Evolutionary conservation across 2,113 vertebrate genomes (phyloP).

Genomic region (Brachirus orientalis): DNA sequence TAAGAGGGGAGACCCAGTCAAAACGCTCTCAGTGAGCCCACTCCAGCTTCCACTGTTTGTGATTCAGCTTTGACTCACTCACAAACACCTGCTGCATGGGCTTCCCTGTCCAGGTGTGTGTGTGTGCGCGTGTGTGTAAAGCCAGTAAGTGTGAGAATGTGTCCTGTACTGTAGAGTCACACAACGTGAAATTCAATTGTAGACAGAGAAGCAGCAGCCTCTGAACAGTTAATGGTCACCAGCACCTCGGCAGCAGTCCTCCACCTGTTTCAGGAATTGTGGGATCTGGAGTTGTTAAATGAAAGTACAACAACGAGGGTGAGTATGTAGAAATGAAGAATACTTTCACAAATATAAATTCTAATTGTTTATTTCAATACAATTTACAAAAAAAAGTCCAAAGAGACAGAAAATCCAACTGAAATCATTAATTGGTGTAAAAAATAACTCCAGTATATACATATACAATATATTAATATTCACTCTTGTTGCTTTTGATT

Average conservation of each 20-base stretch:
- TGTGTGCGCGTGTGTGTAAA: too few species aligned
- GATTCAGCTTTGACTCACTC: constrained; percentile 64
- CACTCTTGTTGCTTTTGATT: too few species aligned
- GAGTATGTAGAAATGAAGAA: constrained; percentile 24
- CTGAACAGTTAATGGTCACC: too few species aligned
- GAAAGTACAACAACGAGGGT: constrained; percentile 38
- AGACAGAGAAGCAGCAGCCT: constrained; percentile 9
- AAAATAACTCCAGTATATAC: too few species aligned
- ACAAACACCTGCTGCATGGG: constrained; percentile 60
- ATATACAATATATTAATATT: too few species aligned
- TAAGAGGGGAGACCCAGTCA: constrained; percentile 68
- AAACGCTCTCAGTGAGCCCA: constrained; percentile 59
- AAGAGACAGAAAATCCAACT: too few species aligned
- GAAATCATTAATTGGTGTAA: too few species aligned
- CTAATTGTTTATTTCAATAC: too few species aligned
- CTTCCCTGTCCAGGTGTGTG: constrained; percentile 79
- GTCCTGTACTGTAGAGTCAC: constrained; percentile 1
- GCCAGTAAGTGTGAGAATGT: constrained; percentile 23
- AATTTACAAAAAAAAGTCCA: too few species aligned
- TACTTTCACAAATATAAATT: too few species aligned
- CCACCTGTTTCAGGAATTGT: constrained; percentile 13
- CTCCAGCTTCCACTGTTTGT: constrained; percentile 69
- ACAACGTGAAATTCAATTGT: constrained; percentile 37
- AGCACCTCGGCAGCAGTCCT: background rate
- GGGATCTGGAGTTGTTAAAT: constrained; percentile 9